Evolutionary conservation across 2,888 invertebrate genomes (phyloP).

Genomic region (Mantis religiosa): DNA sequence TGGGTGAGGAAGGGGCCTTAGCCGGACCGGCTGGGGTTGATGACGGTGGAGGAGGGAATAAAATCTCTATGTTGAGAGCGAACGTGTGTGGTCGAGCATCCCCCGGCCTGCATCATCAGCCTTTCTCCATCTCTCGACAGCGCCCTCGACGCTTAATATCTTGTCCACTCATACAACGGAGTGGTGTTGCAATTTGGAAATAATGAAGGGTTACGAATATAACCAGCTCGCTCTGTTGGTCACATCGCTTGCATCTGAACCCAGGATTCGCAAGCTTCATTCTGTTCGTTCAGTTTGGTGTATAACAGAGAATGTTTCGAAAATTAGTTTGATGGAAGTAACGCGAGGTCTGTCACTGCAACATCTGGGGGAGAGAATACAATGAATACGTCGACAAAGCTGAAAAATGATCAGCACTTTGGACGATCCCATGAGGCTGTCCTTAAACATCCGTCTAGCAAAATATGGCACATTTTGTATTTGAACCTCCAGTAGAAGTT

Average conservation of each 20-base stretch:
- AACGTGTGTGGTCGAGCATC: not conserved
- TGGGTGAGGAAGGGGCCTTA: not conserved
- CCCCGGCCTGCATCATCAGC: slow-evolving; percentile 2
- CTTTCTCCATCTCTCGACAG: not conserved
- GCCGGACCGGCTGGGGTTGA: not conserved
- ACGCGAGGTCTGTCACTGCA: no score
- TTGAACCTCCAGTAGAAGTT: no score
- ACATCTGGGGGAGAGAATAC: no score
- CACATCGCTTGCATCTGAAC: not conserved
- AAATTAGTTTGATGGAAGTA: no score
- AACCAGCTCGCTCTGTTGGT: not conserved
- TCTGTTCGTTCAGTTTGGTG: not conserved
- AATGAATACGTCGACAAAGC: no score
- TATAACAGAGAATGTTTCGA: no score
- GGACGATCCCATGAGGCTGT: no score
- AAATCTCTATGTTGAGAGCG: not conserved
- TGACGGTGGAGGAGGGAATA: not conserved
- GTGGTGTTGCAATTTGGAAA: not conserved
- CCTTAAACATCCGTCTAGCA: no score
- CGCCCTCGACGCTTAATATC: not conserved
- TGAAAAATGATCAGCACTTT: no score
- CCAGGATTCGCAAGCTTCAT: not conserved
- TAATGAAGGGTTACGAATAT: not conserved
- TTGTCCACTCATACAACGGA: not conserved
- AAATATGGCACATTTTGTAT: no score